Percentiles rank a stretch among this genome's conserved stretches.
phyloP scores from a whole-genome alignment of 2,113 vertebrate genomes.

The Apeltes quadracus region DNA sequence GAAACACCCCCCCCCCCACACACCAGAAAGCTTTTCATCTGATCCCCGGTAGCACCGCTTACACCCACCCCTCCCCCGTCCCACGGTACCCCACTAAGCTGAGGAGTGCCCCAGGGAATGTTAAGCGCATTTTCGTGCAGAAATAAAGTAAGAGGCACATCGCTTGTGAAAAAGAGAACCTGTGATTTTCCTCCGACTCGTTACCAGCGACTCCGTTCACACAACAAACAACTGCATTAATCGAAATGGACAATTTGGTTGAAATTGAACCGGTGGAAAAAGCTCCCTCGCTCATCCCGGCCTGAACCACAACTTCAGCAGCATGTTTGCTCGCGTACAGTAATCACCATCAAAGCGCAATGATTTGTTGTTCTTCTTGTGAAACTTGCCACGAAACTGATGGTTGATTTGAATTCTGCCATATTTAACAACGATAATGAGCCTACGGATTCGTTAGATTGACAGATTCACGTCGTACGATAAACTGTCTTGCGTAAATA shows the following conservation, averaged over 20 bases:
- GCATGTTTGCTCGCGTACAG: conserved; percentile 30
- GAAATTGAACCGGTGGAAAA: conserved; percentile 50
- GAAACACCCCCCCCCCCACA: conserved; percentile 37
- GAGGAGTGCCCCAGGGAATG: conserved; percentile 16
- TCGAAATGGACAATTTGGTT: conserved; percentile 36
- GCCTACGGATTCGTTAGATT: conserved; percentile 43
- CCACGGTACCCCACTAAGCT: conserved; percentile 28
- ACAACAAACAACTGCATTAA: conserved; percentile 42
- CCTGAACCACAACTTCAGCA: conserved; percentile 36
- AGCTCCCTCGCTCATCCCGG: conserved; percentile 39
- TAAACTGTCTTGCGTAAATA: conserved; percentile 34
- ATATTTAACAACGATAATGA: conserved; percentile 44
- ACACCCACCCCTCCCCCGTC: conserved; percentile 8
- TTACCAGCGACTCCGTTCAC: background rate
- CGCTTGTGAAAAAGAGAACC: conserved; percentile 30
- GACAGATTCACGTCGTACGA: conserved; percentile 41
- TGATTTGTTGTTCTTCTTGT: conserved; percentile 29
- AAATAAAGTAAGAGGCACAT: conserved; percentile 50
- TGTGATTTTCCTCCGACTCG: conserved; percentile 1
- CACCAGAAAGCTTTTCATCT: conserved; percentile 62
- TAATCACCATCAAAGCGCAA: background rate
- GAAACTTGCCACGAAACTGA: conserved; percentile 51
- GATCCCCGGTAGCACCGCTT: conserved; percentile 46
- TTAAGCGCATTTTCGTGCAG: conserved; percentile 40
- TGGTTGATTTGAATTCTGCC: conserved; percentile 58